A percentile compares a stretch with the other conserved stretches of the same genome.
Conservation (phyloP, 2,113 vertebrate species). For the Meleagris gallopavo region DNA sequence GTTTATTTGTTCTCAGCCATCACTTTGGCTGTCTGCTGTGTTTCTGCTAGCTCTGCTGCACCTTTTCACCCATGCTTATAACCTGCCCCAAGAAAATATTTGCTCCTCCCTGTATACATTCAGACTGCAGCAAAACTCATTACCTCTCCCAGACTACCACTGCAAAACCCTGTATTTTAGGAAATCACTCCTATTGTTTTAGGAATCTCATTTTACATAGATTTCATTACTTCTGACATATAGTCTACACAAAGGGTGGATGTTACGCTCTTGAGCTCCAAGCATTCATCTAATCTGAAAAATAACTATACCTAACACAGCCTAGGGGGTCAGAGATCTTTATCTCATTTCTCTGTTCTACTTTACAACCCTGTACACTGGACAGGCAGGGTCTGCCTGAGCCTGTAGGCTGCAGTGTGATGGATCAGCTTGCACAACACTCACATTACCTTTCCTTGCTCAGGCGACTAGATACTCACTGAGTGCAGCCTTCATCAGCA, state of each 20-base stretch:
- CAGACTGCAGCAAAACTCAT: not conserved
- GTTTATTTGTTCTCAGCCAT: not conserved
- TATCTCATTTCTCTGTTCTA: not conserved
- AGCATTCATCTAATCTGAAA: not conserved
- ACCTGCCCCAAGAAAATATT: not conserved
- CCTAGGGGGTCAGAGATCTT: not conserved
- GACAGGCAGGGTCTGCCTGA: not conserved
- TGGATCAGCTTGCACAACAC: not conserved
- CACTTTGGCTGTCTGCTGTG: not conserved
- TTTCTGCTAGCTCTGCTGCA: not conserved
- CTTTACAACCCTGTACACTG: not conserved
- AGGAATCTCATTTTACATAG: not conserved
- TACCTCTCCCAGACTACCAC: not conserved
- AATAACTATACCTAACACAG: not conserved
- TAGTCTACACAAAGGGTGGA: not conserved
- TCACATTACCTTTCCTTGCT: not conserved
- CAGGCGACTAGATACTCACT: not conserved
- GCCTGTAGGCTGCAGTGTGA: not conserved
- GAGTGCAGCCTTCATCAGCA: not conserved
- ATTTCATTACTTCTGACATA: not conserved
- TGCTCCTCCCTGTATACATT: rapidly evolving
- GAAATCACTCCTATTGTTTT: not conserved
- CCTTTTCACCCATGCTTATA: rapidly evolving
- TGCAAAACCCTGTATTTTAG: not conserved
- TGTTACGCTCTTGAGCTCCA: slow-evolving; percentile 9